Base-by-base conservation (phyloP, 2,113 vertebrate genomes). In the Hippocampus comes region DNA sequence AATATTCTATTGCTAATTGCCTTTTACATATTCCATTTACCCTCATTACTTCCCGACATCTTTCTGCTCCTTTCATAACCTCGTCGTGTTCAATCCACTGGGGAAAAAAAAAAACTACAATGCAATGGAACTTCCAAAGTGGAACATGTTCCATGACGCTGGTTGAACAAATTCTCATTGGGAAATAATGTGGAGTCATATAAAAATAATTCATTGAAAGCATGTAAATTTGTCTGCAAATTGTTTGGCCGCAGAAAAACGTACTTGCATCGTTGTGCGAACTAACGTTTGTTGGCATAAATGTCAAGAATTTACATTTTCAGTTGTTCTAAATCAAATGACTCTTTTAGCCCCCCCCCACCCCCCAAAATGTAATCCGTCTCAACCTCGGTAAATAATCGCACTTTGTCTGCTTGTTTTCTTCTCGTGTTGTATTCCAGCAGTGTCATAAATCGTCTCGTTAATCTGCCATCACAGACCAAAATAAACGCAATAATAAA, bases 21-120 rank as follows among this genome's bases (percentile, higher is more conserved):
- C n/a, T 8, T 46, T 65, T n/a, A 65, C 41, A 61, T 61, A 61
- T 61, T 61, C 59, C 59, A 61, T 61, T 61, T 61, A 17, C 27
- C 59, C 59, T 34, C 59, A 34, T 60, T 60, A 60, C 27, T 34
- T 8, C 27, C 27, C 25, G 6, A 30, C 25, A 60, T 8, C 57
- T 30, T 38, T 42, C 42, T 64, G 61, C 42, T 63, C 34, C 20
- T 9, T n/a, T 42, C 18, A n/a, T 34, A 12, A 38, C 18, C 34
- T 18, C 41, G 57, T 60, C 57, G 30, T 5, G 61, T 21, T 42
- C 41, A 41, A 42, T 63, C 3, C 30, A 60, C 57, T 27, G 30
- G 25, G 30, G 30, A 3, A 30, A 60, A 60, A 59, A 14, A 27
- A 57, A 12, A 57, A 11, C 1, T 57, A 57, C 56, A 25, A 12